phyloP scores from a whole-genome alignment of 1,140 invertebrate species.

The Ylistrum balloti region DNA sequence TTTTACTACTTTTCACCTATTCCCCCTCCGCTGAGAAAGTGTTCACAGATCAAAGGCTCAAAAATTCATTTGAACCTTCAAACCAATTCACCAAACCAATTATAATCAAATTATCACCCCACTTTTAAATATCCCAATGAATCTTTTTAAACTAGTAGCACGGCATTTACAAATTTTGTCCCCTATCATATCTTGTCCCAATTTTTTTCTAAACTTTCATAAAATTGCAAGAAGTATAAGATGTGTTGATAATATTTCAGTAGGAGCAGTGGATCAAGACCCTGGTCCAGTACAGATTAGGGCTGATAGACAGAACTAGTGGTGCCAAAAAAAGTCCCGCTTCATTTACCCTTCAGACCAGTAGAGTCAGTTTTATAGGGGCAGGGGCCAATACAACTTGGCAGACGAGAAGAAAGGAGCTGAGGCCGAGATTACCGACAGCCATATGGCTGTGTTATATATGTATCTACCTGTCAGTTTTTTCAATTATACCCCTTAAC shows the following conservation, averaged over 20 bases:
- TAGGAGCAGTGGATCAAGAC: too few relatives aligned
- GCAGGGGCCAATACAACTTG: neutral
- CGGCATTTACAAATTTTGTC: too few relatives aligned
- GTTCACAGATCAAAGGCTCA: neutral
- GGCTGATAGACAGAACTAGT: neutral
- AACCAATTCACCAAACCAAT: neutral
- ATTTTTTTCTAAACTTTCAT: neutral
- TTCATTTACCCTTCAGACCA: neutral
- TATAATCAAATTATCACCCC: constrained; percentile 8
- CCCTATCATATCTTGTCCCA: too few relatives aligned
- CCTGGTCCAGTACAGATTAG: too few relatives aligned
- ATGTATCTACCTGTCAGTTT: neutral
- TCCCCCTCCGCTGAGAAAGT: neutral
- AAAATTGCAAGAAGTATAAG: neutral
- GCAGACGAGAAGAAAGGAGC: too few relatives aligned
- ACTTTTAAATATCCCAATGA: neutral
- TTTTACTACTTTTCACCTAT: neutral
- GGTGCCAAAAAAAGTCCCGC: neutral
- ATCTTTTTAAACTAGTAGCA: too few relatives aligned
- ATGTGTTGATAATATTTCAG: neutral
- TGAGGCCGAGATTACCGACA: neutral
- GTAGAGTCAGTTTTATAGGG: neutral
- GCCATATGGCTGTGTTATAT: neutral
- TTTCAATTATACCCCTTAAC: neutral
- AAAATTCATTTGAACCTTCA: neutral